Conservation (phyloP, 2,888 invertebrate genomes). For the Frankliniella fusca region DNA sequence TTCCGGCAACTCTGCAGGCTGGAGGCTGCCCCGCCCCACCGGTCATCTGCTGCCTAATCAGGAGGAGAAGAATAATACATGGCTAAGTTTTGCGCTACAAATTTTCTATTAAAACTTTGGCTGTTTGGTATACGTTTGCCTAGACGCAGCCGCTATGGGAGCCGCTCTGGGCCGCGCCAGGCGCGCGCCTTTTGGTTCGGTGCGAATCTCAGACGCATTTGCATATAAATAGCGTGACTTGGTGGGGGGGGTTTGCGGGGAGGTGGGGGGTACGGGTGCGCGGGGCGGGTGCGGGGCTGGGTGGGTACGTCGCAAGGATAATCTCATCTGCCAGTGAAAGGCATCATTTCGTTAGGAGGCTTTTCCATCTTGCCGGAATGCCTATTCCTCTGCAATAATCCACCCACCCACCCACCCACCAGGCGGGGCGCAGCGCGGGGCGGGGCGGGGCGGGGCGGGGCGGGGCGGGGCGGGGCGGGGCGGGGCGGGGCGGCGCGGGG, state of each 20-base stretch:
- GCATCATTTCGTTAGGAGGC: conserved; percentile 19
- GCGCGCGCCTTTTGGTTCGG: conserved; percentile 23
- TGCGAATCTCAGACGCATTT: conserved; percentile 22
- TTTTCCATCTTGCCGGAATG: conserved; percentile 20
- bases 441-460: neutral
- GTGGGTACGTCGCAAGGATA: neutral
- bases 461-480: neutral
- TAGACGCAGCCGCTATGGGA: neutral
- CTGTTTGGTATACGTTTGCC: conserved; percentile 1
- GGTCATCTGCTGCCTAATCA: conserved; percentile 24
- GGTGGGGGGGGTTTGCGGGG: neutral
- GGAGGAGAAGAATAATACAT: neutral
- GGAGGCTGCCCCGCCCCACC: neutral
- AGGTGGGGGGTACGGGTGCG: neutral
- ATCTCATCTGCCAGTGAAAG: conserved; percentile 19
- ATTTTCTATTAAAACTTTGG: conserved; percentile 20
- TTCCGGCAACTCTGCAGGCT: neutral
- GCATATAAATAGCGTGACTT: conserved; percentile 22
- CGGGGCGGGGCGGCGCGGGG: neutral
- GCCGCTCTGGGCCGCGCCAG: neutral
- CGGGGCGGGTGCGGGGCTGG: neutral
- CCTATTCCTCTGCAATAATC: neutral
- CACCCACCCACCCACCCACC: neutral
- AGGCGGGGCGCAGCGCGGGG: no score
- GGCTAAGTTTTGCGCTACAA: conserved; percentile 1